Evolutionary conservation across 2,113 vertebrate genomes (phyloP).

Genomic region (Candoia aspera): DNA sequence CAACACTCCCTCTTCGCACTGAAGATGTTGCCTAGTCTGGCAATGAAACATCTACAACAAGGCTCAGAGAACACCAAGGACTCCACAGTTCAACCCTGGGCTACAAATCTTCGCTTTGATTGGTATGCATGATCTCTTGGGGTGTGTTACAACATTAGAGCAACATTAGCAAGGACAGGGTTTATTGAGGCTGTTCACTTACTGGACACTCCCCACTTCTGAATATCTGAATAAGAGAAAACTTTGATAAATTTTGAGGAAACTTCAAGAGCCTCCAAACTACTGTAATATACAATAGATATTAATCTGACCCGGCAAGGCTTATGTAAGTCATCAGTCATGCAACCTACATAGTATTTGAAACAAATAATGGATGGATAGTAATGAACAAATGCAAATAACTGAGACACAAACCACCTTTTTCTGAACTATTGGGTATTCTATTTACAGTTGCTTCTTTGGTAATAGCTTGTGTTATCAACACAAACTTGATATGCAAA

Average conservation of each 20-base stretch:
- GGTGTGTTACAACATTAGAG: no score
- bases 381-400: neutral
- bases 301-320: neutral
- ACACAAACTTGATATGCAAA: neutral
- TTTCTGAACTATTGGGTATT: neutral
- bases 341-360: neutral
- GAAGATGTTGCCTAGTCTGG: no score
- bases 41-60: no score
- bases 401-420: neutral
- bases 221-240: neutral
- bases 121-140: no score
- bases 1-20: no score
- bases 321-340: neutral
- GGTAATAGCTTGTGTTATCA: neutral
- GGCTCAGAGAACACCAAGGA: no score
- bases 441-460: neutral
- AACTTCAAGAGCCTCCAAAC: neutral
- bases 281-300: neutral
- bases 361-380: neutral
- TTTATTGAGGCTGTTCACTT: no score
- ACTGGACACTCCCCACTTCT: no score
- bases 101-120: no score
- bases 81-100: no score
- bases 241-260: neutral
- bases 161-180: no score